Percentiles rank a stretch among this genome's conserved stretches.
phyloP scores from a whole-genome alignment of 2,888 invertebrate species.

The Coelinius sp. region DNA sequence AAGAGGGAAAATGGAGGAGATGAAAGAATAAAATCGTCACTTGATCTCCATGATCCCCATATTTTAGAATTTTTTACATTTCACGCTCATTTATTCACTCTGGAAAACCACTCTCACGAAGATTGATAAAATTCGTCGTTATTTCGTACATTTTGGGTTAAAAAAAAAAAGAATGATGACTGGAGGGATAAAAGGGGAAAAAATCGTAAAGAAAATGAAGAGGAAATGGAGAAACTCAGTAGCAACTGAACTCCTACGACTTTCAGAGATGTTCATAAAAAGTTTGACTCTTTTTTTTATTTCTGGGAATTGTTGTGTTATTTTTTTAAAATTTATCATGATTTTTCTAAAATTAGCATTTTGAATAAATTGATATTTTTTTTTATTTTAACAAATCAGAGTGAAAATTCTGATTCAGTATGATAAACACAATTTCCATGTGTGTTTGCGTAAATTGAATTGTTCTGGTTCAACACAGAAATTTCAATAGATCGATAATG shows the following conservation, averaged over 20 bases:
- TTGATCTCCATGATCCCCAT: not conserved
- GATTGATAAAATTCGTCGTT: not conserved
- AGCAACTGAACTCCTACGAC: not conserved
- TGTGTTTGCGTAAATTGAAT: not conserved
- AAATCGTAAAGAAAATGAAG: not conserved
- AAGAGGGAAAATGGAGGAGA: not conserved
- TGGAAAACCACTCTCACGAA: not conserved
- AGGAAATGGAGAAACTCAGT: not conserved
- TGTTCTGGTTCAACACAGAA: not conserved
- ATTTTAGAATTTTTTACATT: not conserved
- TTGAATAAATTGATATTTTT: too few relatives aligned
- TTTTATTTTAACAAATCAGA: too few relatives aligned
- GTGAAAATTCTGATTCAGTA: too few relatives aligned
- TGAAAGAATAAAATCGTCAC: not conserved
- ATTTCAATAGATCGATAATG: constrained; percentile 12
- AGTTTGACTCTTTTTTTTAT: too few relatives aligned
- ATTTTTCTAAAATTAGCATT: too few relatives aligned
- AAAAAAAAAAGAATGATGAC: not conserved
- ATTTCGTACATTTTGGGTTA: not conserved
- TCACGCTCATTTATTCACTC: not conserved
- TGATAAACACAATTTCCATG: too few relatives aligned
- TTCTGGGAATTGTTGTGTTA: too few relatives aligned
- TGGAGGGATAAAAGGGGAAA: not conserved
- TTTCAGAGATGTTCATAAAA: not conserved
- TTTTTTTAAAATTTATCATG: too few relatives aligned